Evolutionary conservation across 1,140 invertebrate genomes (phyloP), one percentile per base, ranked within the genome.

Genomic region (Drosophila insularis): DNA sequence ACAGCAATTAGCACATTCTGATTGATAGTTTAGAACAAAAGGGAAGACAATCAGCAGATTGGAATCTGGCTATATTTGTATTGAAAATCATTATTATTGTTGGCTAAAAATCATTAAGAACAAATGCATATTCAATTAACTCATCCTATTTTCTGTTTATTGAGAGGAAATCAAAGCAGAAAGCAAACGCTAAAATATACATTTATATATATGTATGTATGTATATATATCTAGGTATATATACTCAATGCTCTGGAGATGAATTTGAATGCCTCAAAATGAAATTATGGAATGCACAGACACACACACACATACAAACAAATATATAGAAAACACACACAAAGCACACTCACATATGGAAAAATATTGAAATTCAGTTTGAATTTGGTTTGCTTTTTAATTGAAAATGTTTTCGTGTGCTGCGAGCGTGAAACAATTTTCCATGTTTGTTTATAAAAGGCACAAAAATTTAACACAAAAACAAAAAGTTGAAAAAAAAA

Each of bases 321-420:
- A 19, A 50, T n/a, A 50, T 11, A 50, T 10, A 50, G 17, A 50
- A 17, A 46, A 50, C 35, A 50, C 17, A 50, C 43, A 50, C 43
- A 50, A 27, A 50, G 43, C 43, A 50, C 43, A 50, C 43, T 50
- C 43, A 50, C 43, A 50, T 50, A 50, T 50, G 43, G 17, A 2
- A 50, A 50, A 50, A 50, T 35, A 58, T 58, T 58, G 55, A 58
- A 58, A 56, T 14, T 72, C 72, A 71, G 58, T 39, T 72, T 80
- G 63, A 54, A 59, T 78, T 78, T 53, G 68, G 60, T 68, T 81
- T 74, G 68, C 60, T 75, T 80, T 85, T 71, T 68, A 81, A 81
- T 86, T 81, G 82, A 77, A 87, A 86, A 87, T 81, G 80, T 86
- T 86, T 89, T 87, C 72, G 84, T 86, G 82, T 85, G 81, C 81